phyloP scores from a whole-genome alignment of 1,140 invertebrate species.

The Fopius arisanus region DNA sequence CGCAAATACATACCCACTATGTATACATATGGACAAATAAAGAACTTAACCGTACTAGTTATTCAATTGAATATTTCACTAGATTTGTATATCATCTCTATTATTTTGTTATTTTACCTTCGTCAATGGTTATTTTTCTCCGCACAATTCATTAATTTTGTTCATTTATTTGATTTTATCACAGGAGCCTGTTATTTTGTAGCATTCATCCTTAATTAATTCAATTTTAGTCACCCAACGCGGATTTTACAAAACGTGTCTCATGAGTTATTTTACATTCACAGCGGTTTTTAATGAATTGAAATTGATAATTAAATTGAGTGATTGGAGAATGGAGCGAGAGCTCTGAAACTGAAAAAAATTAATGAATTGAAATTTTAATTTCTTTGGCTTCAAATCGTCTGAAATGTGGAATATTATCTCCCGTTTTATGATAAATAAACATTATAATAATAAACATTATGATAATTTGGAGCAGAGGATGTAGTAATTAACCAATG shows the following conservation, averaged over 20 bases:
- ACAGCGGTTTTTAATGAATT: too few relatives aligned
- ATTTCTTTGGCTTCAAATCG: too few relatives aligned
- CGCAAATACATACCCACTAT: constrained; percentile 7
- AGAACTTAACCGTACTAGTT: constrained; percentile 43
- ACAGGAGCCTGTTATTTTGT: constrained; percentile 53
- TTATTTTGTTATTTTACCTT: not conserved
- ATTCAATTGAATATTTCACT: constrained; percentile 60
- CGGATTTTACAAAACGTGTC: not conserved
- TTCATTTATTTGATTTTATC: constrained; percentile 57
- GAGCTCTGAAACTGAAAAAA: too few relatives aligned
- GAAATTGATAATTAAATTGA: too few relatives aligned
- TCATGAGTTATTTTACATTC: too few relatives aligned
- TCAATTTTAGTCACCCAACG: constrained; percentile 9
- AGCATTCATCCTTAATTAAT: constrained; percentile 42
- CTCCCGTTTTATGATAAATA: too few relatives aligned
- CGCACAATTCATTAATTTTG: constrained; percentile 16
- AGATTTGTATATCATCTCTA: constrained; percentile 50
- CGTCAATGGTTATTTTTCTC: not conserved
- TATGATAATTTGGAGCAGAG: too few relatives aligned
- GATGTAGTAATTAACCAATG: too few relatives aligned
- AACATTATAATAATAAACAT: too few relatives aligned
- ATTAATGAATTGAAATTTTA: too few relatives aligned
- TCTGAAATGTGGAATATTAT: too few relatives aligned
- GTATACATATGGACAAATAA: constrained; percentile 41
- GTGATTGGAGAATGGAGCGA: too few relatives aligned